These are phyloP conservation scores for Carapus acus DNA, from an alignment of 2,797 vertebrate genomes.

Conservation along the genomic window DNA sequence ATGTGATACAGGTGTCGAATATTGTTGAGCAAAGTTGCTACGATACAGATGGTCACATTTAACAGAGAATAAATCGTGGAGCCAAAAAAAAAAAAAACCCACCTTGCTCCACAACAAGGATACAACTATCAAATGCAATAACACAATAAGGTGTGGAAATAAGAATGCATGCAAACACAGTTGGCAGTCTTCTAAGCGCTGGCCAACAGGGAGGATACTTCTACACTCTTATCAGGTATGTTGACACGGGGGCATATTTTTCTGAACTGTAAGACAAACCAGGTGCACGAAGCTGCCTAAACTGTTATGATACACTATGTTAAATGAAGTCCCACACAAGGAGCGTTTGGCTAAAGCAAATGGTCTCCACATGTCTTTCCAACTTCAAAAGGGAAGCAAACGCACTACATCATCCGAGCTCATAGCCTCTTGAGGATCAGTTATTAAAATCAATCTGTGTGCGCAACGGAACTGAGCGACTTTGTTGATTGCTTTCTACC, in stretches of 20 bases:
- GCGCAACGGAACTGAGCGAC: background rate
- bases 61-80: slow-evolving; percentile 5
- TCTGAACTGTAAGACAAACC: slow-evolving; percentile 23
- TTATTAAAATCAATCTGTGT: slow-evolving; percentile 15
- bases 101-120: too few species aligned
- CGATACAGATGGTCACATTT: slow-evolving; percentile 22
- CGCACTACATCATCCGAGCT: slow-evolving; percentile 28
- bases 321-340: slow-evolving; percentile 57
- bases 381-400: slow-evolving; percentile 51
- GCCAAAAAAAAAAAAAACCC: too few species aligned
- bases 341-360: slow-evolving; percentile 44
- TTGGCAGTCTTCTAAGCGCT: slow-evolving; percentile 32
- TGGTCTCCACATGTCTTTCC: slow-evolving; percentile 56
- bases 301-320: slow-evolving; percentile 47
- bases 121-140: too few species aligned
- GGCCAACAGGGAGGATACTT: background rate
- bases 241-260: slow-evolving; percentile 36
- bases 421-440: slow-evolving; percentile 20
- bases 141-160: too few species aligned
- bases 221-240: slow-evolving; percentile 6
- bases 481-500: background rate
- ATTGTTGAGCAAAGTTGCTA: slow-evolving; percentile 17
- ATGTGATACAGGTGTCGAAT: slow-evolving; percentile 45
- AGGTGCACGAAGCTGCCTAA: slow-evolving; percentile 35
- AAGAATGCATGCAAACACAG: slow-evolving; percentile 8